Base-by-base conservation (phyloP, 2,888 invertebrate genomes). In the Incurvaria masculella region DNA sequence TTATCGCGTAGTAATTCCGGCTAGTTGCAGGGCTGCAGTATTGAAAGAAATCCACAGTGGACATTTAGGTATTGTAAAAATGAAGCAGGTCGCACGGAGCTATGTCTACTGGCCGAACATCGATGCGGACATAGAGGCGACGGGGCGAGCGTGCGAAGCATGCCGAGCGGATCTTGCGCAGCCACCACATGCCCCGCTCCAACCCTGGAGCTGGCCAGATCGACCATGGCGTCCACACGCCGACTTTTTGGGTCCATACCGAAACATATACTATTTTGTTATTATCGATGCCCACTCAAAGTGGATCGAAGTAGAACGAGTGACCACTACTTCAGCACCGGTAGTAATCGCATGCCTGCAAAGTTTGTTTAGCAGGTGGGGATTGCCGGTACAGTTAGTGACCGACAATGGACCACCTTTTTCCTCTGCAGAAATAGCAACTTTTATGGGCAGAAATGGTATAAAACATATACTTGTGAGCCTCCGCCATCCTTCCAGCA, bases 401-500 rank as follows among this genome's bases (percentile, higher is more conserved):
- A 55, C 51, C 45, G 55, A 55, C 19, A 55, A 55, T 33, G 54
- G 56, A 2, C 53, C 56, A 0, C 55, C 53, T 1, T 56, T 54
- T 44, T 45, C 53, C 5, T 51, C 52, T 1, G 20, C 46, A 1
- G 51, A 47, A 39, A 48, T 51, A 21, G 20, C 17, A 33, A 38
- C 44, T 44, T 52, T 52, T 50, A 52, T 52, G 14, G 38, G 40
- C 10, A 19, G 33, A 10, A 51, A 51, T 38, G 49, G 46, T 11
- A 49, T 51, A 4, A 47, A 45, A 11, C 49, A 46, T 17, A 49
- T 41, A 1, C 14, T 46, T 11, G 23, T 39, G 6, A 38, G 48
- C 16, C 51, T 48, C 10, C 48, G 45, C 44, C 43, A 41, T 18
- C 43, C 48, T 3, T 44, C 46, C 2, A 47, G 46, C n/a, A 49